Evolutionary conservation across 1,140 invertebrate species (phyloP).

Genomic region (Meloidogyne hapla): DNA sequence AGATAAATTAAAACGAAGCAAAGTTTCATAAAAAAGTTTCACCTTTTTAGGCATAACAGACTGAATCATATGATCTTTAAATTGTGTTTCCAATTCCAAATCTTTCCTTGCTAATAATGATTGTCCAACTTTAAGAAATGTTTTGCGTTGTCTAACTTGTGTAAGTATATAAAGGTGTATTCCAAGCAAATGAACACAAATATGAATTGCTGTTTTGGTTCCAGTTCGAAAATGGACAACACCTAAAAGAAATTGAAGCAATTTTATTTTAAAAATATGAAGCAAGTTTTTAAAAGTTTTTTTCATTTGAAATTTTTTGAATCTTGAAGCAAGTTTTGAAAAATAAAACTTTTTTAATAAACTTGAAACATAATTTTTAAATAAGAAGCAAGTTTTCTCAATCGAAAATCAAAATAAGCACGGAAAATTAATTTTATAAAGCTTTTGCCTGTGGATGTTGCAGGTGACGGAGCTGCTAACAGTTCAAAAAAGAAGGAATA

Average conservation of each 20-base stretch:
- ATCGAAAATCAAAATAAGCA: too few relatives aligned
- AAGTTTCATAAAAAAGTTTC: constrained; percentile 28
- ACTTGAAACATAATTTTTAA: background rate
- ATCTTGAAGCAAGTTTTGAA: constrained; percentile 57
- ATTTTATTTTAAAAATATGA: too few relatives aligned
- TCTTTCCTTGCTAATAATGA: constrained; percentile 81
- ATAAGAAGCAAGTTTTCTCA: constrained; percentile 49
- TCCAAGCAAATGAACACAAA: constrained; percentile 86
- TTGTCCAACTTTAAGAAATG: constrained; percentile 93
- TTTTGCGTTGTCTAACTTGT: constrained; percentile 81
- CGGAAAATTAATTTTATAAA: constrained; percentile 48
- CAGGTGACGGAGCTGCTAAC: constrained; percentile 6
- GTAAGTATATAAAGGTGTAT: constrained; percentile 89
- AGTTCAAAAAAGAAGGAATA: background rate
- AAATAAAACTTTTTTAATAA: constrained; percentile 68
- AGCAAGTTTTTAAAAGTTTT: too few relatives aligned
- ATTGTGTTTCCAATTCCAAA: constrained; percentile 84
- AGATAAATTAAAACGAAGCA: constrained; percentile 1
- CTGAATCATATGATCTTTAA: constrained; percentile 95
- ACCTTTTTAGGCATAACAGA: constrained; percentile 81
- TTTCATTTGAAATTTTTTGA: background rate
- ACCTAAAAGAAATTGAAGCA: background rate
- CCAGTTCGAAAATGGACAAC: constrained; percentile 60
- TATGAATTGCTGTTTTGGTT: constrained; percentile 78
- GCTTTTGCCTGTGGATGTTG: background rate